Evolutionary conservation across 2,113 vertebrate genomes (phyloP), one percentile per base, ranked within the genome.

Genomic region (Bujurquina vittata): DNA sequence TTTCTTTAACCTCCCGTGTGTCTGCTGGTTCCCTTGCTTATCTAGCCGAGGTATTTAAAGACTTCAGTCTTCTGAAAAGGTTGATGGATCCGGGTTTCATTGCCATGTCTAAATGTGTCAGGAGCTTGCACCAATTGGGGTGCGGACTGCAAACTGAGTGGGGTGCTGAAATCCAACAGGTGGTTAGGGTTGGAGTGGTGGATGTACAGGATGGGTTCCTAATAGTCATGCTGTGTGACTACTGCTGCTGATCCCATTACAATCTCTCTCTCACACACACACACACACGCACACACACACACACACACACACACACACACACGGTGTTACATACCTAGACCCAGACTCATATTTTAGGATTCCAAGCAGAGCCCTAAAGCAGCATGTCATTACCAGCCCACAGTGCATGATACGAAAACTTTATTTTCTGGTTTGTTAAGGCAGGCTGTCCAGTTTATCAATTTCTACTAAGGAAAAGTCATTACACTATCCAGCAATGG

Each of bases 191-290:
- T 83, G 9, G 52, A 60, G 57, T 77, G 46, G 78, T 59, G 58
- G 29, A 49, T 17, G 29, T 61, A 56, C 52, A 33, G 61, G 31
- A 35, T 14, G 20, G 81, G 54, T 84, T 80, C 58, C 58, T 33
- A 76, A 82, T 84, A 89, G 60, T 87, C 78, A 86, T 89, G 26
- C 52, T 74, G 49, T 75, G 60, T 83, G 81, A 84, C 79, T 20
- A 26, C 83, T 29, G 65, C 81, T 85, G 69, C 80, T 63, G 75
- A 89, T 93, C 57, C 78, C 63, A 67, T 67, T 26, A 67, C 37
- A 46, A 3, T 0, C n/a, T 10, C 35, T 8, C 33, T 6, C 33
- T 33, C 33, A 6, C 59, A 84, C 75, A 46, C 12, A 12, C 40
- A 12, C 40, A 77, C 63, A 40, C 49, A 75, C 74, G 31, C 54